Evolutionary conservation across 2,113 vertebrate species (phyloP).

Genomic region (Trichechus manatus): DNA sequence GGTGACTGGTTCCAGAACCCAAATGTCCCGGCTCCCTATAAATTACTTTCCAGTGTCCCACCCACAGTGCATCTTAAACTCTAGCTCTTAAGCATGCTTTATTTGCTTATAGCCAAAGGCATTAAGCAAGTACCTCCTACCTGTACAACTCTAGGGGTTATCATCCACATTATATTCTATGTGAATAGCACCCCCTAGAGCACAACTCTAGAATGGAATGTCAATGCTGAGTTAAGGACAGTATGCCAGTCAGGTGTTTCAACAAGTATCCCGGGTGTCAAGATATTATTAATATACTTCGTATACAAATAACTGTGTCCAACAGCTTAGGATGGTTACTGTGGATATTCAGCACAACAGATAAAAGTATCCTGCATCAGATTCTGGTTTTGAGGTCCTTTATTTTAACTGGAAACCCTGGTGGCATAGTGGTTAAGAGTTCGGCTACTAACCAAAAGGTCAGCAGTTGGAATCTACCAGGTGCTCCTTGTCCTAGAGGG

Average conservation of each 20-base stretch:
- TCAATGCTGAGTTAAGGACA: not conserved
- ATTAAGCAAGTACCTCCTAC: constrained; percentile 11
- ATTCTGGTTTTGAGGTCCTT: not conserved
- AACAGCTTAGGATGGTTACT: constrained; percentile 11
- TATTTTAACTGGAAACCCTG: not conserved
- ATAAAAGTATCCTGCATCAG: not conserved
- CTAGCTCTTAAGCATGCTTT: not conserved
- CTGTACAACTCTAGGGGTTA: not conserved
- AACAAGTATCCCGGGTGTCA: not conserved
- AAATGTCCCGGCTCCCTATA: not conserved
- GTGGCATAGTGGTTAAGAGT: too few species aligned
- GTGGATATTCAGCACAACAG: not conserved
- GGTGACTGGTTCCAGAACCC: not conserved
- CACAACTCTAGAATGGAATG: constrained; percentile 7
- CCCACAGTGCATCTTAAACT: not conserved
- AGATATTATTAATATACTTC: constrained; percentile 43
- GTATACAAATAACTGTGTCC: not conserved
- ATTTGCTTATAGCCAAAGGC: constrained; percentile 28
- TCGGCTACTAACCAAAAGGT: too few species aligned
- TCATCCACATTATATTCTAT: not conserved
- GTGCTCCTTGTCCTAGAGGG: too few species aligned
- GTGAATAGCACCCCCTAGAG: not conserved
- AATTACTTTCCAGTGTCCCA: not conserved
- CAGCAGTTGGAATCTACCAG: too few species aligned
- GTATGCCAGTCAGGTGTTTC: not conserved